Base-by-base conservation (phyloP, 2,113 vertebrate genomes). In the Plecotus auritus region DNA sequence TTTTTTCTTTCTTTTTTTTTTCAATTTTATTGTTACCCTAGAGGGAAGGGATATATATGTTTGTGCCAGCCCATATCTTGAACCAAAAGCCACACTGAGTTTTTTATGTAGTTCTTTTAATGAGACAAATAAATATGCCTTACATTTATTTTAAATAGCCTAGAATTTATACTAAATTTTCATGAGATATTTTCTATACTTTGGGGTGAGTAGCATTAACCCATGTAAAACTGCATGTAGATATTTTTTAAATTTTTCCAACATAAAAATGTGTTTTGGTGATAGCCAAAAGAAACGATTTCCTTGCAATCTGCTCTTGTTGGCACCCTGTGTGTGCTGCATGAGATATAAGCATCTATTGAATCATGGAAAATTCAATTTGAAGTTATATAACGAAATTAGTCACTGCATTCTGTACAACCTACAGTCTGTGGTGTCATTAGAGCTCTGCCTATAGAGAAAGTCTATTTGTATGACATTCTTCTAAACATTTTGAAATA, bases 341-440 rank as follows among this genome's bases (percentile, higher is more conserved):
- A 3, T 78, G 47, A 95, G 51, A 81, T 66, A 78, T 40, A 92
- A 96, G 45, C 59, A 77, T 87, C 77, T 91, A 88, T 32, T 82
- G 26, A 90, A 78, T 77, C 67, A 88, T 42, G 22, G 35, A 82
- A 97, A 96, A 90, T 42, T 20, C n/a, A 81, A 94, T 87, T 72
- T 81, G 18, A 96, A 94, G 40, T 92, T 67, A 77, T 23, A 82
- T 80, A 94, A 94, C 67, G 59, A 95, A 95, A 92, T 95, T 90
- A 77, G 72, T 92, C 40, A 95, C 61, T 66, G 37, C 4, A 59
- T 54, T 92, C 72, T 81, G 11, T 64, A 78, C 28, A 72, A 91
- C 51, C 72, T 94, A 90, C 22, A 94, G 37, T 77, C 77, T 88
- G 78, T 7, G 17, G 3, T 56, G 7, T 90, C 54, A 54, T 56